Conservation (phyloP, 2,113 vertebrate genomes). For the Protobothrops mucrosquamatus region DNA sequence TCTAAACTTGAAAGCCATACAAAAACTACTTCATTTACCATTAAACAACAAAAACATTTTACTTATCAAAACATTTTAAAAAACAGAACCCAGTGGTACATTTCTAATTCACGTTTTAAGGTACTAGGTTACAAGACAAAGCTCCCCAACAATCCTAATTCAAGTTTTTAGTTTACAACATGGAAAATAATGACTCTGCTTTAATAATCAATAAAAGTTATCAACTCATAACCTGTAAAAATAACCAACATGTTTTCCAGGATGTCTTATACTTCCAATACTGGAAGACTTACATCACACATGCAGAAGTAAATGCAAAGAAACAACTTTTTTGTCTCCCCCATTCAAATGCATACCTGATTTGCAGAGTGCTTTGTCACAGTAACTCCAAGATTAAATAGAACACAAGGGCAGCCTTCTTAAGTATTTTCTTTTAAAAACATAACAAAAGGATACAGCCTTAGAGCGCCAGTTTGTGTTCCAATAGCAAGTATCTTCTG, state of each 20-base stretch:
- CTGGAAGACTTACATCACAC: constrained; percentile 11
- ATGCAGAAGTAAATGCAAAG: constrained; percentile 23
- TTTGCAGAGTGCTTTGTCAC: constrained; percentile 27
- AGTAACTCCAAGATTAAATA: constrained; percentile 25
- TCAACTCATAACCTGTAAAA: constrained; percentile 9
- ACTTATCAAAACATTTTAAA: not conserved
- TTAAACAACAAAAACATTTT: not conserved
- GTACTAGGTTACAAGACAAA: not conserved
- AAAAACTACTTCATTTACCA: not conserved
- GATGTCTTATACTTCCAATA: not conserved
- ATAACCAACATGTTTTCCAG: constrained; percentile 20
- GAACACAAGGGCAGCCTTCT: constrained; percentile 7
- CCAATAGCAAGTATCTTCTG: constrained; percentile 98
- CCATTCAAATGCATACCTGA: constrained; percentile 23
- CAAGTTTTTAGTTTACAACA: not conserved
- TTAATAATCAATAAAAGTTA: constrained; percentile 3
- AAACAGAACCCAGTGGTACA: not conserved
- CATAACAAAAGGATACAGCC: constrained; percentile 95
- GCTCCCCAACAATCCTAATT: not conserved
- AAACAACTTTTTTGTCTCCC: not conserved
- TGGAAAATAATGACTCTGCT: not conserved
- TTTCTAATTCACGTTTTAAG: not conserved
- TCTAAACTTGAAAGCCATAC: not conserved
- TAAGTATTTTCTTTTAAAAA: constrained; percentile 19
- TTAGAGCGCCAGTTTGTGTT: constrained; percentile 91